These are phyloP conservation scores for Scaptomyza montana DNA, from an alignment of 1,140 invertebrate genomes.

Conservation along the genomic window DNA sequence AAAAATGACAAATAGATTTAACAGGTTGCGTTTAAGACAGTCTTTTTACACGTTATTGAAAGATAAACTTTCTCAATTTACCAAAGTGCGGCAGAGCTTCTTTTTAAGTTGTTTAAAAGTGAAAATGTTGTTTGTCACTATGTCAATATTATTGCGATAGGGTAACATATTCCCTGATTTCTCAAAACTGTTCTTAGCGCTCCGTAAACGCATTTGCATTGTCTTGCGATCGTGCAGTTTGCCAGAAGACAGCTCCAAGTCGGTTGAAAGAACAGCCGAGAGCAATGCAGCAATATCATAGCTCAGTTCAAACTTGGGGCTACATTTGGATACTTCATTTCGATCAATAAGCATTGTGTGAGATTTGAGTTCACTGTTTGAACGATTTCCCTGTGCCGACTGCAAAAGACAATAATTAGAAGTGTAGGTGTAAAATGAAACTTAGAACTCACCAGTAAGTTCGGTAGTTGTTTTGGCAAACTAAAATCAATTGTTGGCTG, in stretches of 20 bases:
- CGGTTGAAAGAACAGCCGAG: conserved; percentile 26
- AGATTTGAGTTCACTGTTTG: not conserved
- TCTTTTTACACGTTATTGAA: not conserved
- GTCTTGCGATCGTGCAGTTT: conserved; percentile 4
- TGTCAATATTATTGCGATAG: conserved; percentile 9
- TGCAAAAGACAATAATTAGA: not conserved
- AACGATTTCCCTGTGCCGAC: not conserved
- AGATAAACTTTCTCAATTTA: not conserved
- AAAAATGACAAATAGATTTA: not conserved
- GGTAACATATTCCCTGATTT: conserved; percentile 10
- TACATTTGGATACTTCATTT: not conserved
- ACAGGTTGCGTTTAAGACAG: not conserved
- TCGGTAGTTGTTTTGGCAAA: conserved; percentile 9
- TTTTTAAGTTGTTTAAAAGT: conserved; percentile 23
- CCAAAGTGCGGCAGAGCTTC: conserved; percentile 7
- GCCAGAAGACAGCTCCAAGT: conserved; percentile 23
- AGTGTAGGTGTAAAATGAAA: not conserved
- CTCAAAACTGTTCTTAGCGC: conserved; percentile 35
- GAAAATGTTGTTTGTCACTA: not conserved
- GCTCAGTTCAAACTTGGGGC: conserved; percentile 5
- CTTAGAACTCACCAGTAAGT: conserved; percentile 11
- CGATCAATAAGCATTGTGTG: conserved; percentile 34
- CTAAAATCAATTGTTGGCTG: conserved; percentile 19
- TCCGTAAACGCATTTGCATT: conserved; percentile 27
- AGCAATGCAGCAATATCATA: conserved; percentile 15